These are phyloP conservation scores for Epinotia nisella DNA, from an alignment of 2,888 invertebrate species.

Conservation along the genomic window DNA sequence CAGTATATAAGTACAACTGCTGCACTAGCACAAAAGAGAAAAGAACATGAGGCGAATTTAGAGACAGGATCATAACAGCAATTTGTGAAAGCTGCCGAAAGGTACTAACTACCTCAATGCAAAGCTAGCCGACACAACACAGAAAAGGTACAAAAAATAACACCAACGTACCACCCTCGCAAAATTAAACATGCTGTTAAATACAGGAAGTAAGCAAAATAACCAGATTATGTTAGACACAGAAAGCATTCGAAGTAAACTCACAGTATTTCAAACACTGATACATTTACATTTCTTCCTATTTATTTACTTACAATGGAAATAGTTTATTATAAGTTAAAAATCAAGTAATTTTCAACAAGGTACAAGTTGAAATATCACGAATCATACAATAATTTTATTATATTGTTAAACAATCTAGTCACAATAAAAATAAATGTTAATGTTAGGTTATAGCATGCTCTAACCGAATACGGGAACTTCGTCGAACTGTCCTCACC, in stretches of 20 bases:
- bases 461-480: not conserved
- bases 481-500: conserved; percentile 4
- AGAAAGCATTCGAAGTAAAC: conserved; percentile 2
- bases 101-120: not conserved
- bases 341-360: not conserved
- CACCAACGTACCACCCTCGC: conserved; percentile 7
- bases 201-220: conserved; percentile 21
- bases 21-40: too few species aligned
- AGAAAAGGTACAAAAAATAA: not conserved
- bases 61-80: too few species aligned
- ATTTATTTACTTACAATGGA: not conserved
- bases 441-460: not conserved
- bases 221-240: conserved; percentile 11
- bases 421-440: conserved; percentile 1
- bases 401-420: not conserved
- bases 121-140: not conserved
- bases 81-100: too few species aligned
- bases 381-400: not conserved
- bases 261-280: conserved; percentile 30
- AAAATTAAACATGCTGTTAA: conserved; percentile 22
- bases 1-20: too few species aligned
- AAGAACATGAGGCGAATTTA: too few species aligned
- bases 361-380: conserved; percentile 22
- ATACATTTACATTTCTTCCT: not conserved
- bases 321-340: not conserved